These are phyloP conservation scores for Centropyge bicolor DNA, from an alignment of 2,797 vertebrate species.

Conservation along the genomic window DNA sequence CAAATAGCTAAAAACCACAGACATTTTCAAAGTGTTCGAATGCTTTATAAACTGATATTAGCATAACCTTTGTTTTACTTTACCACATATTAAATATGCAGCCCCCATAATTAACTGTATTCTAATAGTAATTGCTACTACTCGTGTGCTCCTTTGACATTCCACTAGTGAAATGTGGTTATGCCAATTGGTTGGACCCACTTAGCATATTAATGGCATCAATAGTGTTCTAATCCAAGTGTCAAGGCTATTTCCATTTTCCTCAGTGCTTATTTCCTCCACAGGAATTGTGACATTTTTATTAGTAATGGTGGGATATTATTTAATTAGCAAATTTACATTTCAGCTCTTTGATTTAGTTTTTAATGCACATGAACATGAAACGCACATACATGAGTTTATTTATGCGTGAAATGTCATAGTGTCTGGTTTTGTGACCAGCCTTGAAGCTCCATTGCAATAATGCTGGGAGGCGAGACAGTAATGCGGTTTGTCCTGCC, in stretches of 20 bases:
- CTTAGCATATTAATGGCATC: slow-evolving; percentile 85
- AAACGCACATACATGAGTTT: slow-evolving; percentile 72
- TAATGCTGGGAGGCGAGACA: slow-evolving; percentile 55
- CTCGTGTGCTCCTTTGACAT: slow-evolving; percentile 79
- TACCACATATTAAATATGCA: slow-evolving; percentile 80
- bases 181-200: slow-evolving; percentile 83
- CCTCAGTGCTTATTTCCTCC: slow-evolving; percentile 69
- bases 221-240: slow-evolving; percentile 83
- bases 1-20: slow-evolving; percentile 43
- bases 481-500: slow-evolving; percentile 69
- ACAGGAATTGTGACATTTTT: slow-evolving; percentile 80
- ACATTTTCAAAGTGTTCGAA: slow-evolving; percentile 63
- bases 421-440: slow-evolving; percentile 66
- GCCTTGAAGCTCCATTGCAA: slow-evolving; percentile 59
- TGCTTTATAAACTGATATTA: slow-evolving; percentile 77
- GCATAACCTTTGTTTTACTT: slow-evolving; percentile 82
- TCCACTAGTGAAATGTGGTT: slow-evolving; percentile 82
- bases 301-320: slow-evolving; percentile 78
- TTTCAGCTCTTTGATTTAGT: slow-evolving; percentile 75
- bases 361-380: slow-evolving; percentile 71
- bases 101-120: slow-evolving; percentile 79
- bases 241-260: slow-evolving; percentile 81
- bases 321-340: slow-evolving; percentile 82
- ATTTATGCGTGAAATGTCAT: slow-evolving; percentile 80
- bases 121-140: slow-evolving; percentile 82